phyloP scores from a whole-genome alignment of 2,113 vertebrate species.

The western clawed frog (Xenopus tropicalis) region UCB_Xtro_10.0 CM004450.2:90685501-90686000 shows the following conservation, averaged over 20 bases:
- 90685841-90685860: no score
- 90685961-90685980: no score
- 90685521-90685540: constrained; percentile 50
- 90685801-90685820: neutral
- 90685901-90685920: no score
- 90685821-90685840: no score
- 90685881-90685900: no score
- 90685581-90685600: neutral
- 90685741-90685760: neutral
- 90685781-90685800: constrained; percentile 5
- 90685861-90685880: no score
- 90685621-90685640: neutral
- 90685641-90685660: neutral
- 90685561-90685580: constrained; percentile 37
- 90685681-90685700: neutral
- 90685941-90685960: no score
- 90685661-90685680: neutral
- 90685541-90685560: constrained; percentile 53
- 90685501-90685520: constrained; percentile 30
- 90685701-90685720: neutral
- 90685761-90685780: constrained; percentile 9
- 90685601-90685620: constrained; percentile 25
- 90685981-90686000: no score
- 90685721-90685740: constrained; percentile 3
- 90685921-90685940: no score